Evolutionary conservation across 2,888 invertebrate species (phyloP).

Genomic region (Subacronicta megacephala): DNA sequence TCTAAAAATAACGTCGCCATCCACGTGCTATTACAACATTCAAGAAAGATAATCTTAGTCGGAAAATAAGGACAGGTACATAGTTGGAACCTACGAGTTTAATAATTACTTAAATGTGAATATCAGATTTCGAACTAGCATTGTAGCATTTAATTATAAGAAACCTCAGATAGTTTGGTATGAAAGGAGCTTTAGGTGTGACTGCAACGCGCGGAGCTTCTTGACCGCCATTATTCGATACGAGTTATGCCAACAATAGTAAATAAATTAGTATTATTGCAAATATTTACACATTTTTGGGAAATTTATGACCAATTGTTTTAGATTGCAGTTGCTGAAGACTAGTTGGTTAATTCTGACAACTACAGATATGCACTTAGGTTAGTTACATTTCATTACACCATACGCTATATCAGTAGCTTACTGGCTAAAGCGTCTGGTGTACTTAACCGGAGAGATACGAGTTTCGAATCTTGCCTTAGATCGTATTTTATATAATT

Average conservation of each 20-base stretch:
- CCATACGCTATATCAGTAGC: not conserved
- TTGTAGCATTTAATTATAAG: slow-evolving; percentile 33
- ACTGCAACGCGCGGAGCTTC: slow-evolving; percentile 46
- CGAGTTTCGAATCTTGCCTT: too few relatives aligned
- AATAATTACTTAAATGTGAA: slow-evolving; percentile 30
- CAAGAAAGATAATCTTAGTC: slow-evolving; percentile 22
- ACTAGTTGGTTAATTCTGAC: slow-evolving; percentile 12
- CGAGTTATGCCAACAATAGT: slow-evolving; percentile 50
- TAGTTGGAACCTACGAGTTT: slow-evolving; percentile 16
- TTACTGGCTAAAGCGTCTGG: too few relatives aligned
- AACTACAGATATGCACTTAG: slow-evolving; percentile 1
- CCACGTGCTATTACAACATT: slow-evolving; percentile 38
- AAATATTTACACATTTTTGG: slow-evolving; percentile 9
- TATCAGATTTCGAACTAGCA: slow-evolving; percentile 33
- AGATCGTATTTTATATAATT: too few relatives aligned
- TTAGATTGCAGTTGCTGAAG: slow-evolving; percentile 3
- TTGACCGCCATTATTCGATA: slow-evolving; percentile 30
- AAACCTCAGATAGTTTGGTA: slow-evolving; percentile 23
- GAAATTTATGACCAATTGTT: slow-evolving; percentile 32
- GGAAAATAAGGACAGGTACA: slow-evolving; percentile 24
- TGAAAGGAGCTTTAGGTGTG: slow-evolving; percentile 41
- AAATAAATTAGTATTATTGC: slow-evolving; percentile 44
- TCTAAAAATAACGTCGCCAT: slow-evolving; percentile 30
- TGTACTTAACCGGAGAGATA: too few relatives aligned
- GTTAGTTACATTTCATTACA: not conserved